These are phyloP conservation scores for Stenopsyche tienmushanensis DNA, from an alignment of 1,140 invertebrate genomes.

Conservation along the genomic window DNA sequence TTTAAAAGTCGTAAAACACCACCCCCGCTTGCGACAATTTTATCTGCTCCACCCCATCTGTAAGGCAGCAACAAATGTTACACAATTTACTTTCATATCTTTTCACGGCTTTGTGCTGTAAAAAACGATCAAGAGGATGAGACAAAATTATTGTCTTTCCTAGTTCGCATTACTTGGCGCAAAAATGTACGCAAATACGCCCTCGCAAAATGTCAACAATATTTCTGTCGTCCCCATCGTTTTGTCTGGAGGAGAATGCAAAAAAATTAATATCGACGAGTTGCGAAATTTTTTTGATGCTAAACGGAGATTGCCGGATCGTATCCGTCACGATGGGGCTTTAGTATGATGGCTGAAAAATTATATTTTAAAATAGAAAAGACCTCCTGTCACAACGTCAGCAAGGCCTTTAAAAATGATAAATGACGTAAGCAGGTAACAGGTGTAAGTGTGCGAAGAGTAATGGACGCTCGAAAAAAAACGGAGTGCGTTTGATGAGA, in stretches of 20 bases:
- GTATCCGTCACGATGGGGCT: too few species aligned
- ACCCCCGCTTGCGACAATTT: constrained; percentile 19
- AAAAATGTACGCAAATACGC: too few species aligned
- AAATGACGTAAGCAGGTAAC: constrained; percentile 12
- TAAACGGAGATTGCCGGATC: too few species aligned
- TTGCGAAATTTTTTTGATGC: too few species aligned
- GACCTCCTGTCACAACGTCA: too few species aligned
- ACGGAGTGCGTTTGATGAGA: constrained; percentile 2
- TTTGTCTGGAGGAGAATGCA: too few species aligned
- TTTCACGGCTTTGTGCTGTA: not conserved
- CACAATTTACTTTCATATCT: not conserved
- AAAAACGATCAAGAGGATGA: not conserved
- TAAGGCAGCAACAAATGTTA: constrained; percentile 1
- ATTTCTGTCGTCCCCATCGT: too few species aligned
- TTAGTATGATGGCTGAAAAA: too few species aligned
- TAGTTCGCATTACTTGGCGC: too few species aligned
- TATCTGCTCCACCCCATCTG: not conserved
- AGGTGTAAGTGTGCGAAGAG: constrained; percentile 8
- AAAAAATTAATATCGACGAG: too few species aligned
- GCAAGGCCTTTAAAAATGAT: constrained; percentile 8
- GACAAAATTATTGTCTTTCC: too few species aligned
- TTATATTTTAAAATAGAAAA: not conserved
- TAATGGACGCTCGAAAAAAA: constrained; percentile 18
- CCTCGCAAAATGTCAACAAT: too few species aligned
- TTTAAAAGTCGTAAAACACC: constrained; percentile 35